phyloP scores from a whole-genome alignment of 1,140 invertebrate genomes.

The Anadara kagoshimensis region DNA sequence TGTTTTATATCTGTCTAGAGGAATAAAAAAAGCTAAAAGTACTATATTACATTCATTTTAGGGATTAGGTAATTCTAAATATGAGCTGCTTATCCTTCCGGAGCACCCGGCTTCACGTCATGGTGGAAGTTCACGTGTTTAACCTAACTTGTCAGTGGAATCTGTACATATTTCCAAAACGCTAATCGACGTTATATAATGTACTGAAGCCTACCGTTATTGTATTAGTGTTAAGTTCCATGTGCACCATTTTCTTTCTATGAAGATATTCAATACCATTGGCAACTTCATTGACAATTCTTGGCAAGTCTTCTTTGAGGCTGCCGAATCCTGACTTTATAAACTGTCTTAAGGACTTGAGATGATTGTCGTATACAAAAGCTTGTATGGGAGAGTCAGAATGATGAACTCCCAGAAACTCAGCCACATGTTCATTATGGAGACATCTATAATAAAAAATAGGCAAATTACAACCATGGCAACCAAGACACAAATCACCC shows the following conservation, averaged over 20 bases:
- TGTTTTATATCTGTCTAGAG: no score
- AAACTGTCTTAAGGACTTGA: constrained; percentile 43
- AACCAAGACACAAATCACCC: no score
- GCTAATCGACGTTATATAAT: no score
- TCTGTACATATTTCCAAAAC: no score
- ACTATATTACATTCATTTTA: no score
- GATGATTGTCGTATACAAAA: constrained; percentile 50
- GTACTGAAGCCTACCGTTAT: constrained; percentile 47
- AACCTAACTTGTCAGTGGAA: no score
- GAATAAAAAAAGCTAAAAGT: no score
- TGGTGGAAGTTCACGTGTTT: no score
- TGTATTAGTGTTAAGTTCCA: constrained; percentile 58
- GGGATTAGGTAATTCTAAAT: no score
- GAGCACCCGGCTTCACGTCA: no score
- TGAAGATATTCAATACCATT: constrained; percentile 55
- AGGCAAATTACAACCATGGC: no score
- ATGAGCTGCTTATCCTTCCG: no score
- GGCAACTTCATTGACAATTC: constrained; percentile 39
- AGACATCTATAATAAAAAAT: constrained; percentile 34
- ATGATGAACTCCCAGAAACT: constrained; percentile 51
- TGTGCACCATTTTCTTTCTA: constrained; percentile 57
- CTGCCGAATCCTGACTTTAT: constrained; percentile 18
- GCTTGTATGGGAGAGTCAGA: constrained; percentile 36
- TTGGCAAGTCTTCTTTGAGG: constrained; percentile 30
- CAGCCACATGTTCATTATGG: constrained; percentile 33